Conservation (phyloP, 1,140 invertebrate genomes). For the Heterodera schachtii region DNA sequence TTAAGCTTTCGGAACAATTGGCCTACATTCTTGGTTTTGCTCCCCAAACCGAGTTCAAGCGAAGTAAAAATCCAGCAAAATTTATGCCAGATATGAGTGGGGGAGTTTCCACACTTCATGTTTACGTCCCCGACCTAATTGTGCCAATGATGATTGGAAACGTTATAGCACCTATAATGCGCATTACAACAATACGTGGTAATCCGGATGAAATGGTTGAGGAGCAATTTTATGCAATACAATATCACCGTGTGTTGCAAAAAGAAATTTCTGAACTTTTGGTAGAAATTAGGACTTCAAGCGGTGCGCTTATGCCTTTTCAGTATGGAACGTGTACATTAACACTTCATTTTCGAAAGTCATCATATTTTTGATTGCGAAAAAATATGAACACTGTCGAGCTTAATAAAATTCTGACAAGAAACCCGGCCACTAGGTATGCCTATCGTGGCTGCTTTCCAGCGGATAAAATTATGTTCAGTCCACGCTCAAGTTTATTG, state of each 20-base stretch:
- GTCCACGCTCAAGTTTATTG: background rate
- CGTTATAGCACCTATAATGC: constrained; percentile 20
- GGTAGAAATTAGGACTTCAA: constrained; percentile 22
- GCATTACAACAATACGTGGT: constrained; percentile 32
- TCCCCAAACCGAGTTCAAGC: background rate
- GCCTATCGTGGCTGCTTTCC: background rate
- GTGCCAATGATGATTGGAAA: constrained; percentile 33
- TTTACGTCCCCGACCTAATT: constrained; percentile 38
- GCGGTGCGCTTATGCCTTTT: constrained; percentile 17
- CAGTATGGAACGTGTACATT: constrained; percentile 22
- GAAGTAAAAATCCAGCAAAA: background rate
- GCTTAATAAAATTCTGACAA: background rate
- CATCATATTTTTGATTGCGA: constrained; percentile 4
- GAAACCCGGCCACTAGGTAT: background rate
- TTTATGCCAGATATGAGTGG: background rate
- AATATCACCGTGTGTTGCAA: constrained; percentile 19
- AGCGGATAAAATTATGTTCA: background rate
- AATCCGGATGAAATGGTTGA: constrained; percentile 13
- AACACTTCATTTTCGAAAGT: constrained; percentile 21
- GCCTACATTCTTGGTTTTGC: background rate
- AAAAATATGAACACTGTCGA: background rate
- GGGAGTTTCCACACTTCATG: constrained; percentile 17
- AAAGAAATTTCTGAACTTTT: constrained; percentile 31
- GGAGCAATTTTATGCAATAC: background rate
- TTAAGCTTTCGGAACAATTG: background rate